Conservation (phyloP, 1,140 invertebrate genomes). For the Piezodorus guildinii region DNA sequence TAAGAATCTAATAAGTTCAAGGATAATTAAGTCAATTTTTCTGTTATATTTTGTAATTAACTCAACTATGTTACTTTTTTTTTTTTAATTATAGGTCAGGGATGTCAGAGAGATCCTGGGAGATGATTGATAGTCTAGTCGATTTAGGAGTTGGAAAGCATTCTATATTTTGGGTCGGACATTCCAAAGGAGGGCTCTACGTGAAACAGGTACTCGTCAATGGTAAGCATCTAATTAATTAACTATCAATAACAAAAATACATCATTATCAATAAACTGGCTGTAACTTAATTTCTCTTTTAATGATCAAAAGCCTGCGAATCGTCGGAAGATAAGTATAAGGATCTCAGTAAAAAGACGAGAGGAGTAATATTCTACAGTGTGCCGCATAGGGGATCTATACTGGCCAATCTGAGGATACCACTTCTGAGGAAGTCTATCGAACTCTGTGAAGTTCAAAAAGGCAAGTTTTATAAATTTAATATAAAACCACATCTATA, state of each 20-base stretch:
- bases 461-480: constrained; percentile 40
- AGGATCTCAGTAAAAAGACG: constrained; percentile 38
- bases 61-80: too few relatives aligned
- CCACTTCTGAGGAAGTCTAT: constrained; percentile 45
- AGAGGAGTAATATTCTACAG: constrained; percentile 58
- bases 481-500: too few relatives aligned
- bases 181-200: constrained; percentile 57
- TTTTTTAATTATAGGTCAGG: too few relatives aligned
- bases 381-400: constrained; percentile 57
- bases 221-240: constrained; percentile 33
- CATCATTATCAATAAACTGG: background rate
- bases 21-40: too few relatives aligned
- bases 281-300: background rate
- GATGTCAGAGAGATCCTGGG: constrained; percentile 46
- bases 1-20: too few relatives aligned
- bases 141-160: constrained; percentile 44
- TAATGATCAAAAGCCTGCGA: constrained; percentile 31
- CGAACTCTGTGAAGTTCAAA: constrained; percentile 49
- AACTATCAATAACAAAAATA: too few relatives aligned
- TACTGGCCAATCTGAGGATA: constrained; percentile 50
- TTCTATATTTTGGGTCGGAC: constrained; percentile 57
- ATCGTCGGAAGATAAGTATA: constrained; percentile 22
- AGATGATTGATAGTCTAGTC: constrained; percentile 50
- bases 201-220: constrained; percentile 54
- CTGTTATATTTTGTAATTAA: too few relatives aligned